Conservation (phyloP, 92 coral and sea anemone species). For the Siderastrea siderea region DNA sequence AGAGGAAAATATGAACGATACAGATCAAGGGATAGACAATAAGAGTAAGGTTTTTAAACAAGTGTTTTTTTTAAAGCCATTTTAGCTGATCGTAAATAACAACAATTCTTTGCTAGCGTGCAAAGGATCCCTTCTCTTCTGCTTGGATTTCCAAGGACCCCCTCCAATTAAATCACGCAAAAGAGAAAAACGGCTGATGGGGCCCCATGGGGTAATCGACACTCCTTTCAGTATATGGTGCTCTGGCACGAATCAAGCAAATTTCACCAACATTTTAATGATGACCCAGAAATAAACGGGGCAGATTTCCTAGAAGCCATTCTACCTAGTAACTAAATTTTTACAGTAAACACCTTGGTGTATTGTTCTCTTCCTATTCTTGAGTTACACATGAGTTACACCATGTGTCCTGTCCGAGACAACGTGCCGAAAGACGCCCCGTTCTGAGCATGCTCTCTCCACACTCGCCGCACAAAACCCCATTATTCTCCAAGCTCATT, state of each 20-base stretch:
- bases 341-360: neutral
- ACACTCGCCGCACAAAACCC: slow-evolving; percentile 37
- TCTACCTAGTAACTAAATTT: neutral
- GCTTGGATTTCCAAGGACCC: too few species aligned
- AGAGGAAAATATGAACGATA: too few species aligned
- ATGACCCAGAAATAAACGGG: neutral
- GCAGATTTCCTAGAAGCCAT: neutral
- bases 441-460: slow-evolving; percentile 50
- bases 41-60: too few species aligned
- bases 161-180: neutral
- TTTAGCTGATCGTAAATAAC: too few species aligned
- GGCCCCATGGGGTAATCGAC: neutral
- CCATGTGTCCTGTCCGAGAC: slow-evolving; percentile 31
- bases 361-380: neutral
- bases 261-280: neutral
- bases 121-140: too few species aligned
- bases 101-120: too few species aligned
- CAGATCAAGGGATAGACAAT: too few species aligned
- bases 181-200: neutral
- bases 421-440: slow-evolving; percentile 51
- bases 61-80: too few species aligned
- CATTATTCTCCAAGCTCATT: slow-evolving; percentile 23
- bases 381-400: neutral
- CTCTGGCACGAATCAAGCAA: neutral
- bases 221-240: neutral